Base-by-base conservation (phyloP, 2,797 vertebrate genomes). In the Chelmon rostratus region DNA sequence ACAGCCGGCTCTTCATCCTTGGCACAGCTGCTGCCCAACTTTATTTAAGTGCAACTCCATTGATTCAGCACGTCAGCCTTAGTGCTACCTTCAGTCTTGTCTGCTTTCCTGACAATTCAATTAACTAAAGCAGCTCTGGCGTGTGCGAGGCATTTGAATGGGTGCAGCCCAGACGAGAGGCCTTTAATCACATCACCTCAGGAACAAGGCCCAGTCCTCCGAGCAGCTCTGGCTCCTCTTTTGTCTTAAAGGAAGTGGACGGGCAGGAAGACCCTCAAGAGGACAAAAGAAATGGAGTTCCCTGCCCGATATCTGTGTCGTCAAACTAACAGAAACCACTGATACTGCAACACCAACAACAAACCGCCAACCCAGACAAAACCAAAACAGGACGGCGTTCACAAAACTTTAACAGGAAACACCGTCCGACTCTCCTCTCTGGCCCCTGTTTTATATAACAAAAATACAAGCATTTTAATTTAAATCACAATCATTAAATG, bases 111-210 rank as follows among this genome's bases (percentile, higher is more conserved):
- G 69, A 91, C 80, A 88, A 88, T 89, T 90, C 78, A 91, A 93
- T 93, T 90, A 92, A 78, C 63, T 87, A 82, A 90, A 90, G 76
- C 85, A 89, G 87, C 73, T 54, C 81, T 61, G 78, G 87, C 58
- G 84, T 90, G 88, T 82, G 86, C 15, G 53, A 82, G 77, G 76
- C 79, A 79, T 88, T 76, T 68, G 74, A 88, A 84, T 80, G 81
- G 75, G 35, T 35, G 31, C 68, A 44, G 85, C 63, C 73, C 68
- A 86, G 86, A 92, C 86, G n/a, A 81, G 70, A 81, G 46, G 81
- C 70, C 81, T 90, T 92, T 90, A 89, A 93, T 92, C 89, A 90
- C 83, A 89, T 92, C 91, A 90, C 89, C 78, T 67, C 76, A 44
- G 86, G 69, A 88, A 80, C 82, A 75, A 63, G 59, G 56, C 73